Evolutionary conservation across 1,140 invertebrate species (phyloP), one percentile per base, ranked within the genome.

Genomic region (Drosophila quadrilineata): DNA sequence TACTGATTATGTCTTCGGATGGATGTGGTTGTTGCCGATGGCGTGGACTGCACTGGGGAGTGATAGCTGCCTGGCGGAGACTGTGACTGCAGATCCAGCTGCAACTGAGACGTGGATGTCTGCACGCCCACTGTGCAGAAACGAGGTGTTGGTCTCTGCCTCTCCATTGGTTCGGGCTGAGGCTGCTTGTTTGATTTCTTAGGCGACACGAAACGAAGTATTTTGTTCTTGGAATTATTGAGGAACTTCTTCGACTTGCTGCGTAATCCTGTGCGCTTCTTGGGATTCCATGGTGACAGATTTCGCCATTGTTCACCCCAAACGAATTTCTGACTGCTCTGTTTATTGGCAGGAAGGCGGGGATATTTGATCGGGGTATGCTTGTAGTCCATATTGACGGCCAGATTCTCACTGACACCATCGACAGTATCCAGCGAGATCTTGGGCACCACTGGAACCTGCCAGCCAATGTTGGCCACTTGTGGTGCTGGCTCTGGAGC

Each of bases 41-140:
- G 82, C 0, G 79, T 77, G 0, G 74, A 66, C 28, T 88, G 87
- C 10, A 88, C 66, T 0, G 87, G 77, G 2, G 87, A 89, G 50
- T 87, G 84, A 45, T 89, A 89, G 43, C 87, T 89, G 2, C 87
- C 87, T 0, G 87, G 87, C 17, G 87, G 87, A 0, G 87, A 88
- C 16, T 86, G 87, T 0, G 72, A 79, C 0, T 73, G 64, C 17
- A 77, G 12, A 19, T 79, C 75, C 16, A 77, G 31, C 3, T 63
- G 46, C 31, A 60, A 6, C n/a, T 59, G 57, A 6, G 82, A 80
- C 2, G 31, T 31, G 0, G 76, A 80, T 2, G 87, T 89, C 46
- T 89, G 87, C 8, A 89, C 71, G 5, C 84, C 87, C 21, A 89
- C 67, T 1, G 75, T 85, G 33, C 85, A 84, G 0, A 74, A 33